Base-by-base conservation (phyloP, 2,113 vertebrate species). In the Cettia cetti region DNA sequence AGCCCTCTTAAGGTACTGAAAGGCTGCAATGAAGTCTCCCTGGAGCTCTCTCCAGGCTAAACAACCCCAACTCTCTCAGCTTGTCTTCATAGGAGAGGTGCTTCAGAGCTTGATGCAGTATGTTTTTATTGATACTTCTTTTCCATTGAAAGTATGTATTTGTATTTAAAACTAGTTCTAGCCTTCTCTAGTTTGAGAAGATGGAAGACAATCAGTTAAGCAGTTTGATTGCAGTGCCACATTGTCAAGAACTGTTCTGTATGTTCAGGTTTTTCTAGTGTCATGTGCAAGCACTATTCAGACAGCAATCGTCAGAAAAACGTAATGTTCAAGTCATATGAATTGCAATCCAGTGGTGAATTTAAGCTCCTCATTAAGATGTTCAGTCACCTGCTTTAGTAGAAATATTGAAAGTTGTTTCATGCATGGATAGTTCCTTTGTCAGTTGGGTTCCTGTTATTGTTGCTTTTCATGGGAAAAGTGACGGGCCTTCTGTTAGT, bases 381-480 rank as follows among this genome's bases (percentile, higher is more conserved):
- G 69, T 84, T 86, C 68, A 84, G 30, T 89, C 80, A 60, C 19
- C 94, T 92, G 64, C 27, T 64, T 74, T 93, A 86, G 60, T 52
- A 89, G 86, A 92, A 95, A 91, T 86, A 91, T n/a, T 89, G 52
- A 49, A 92, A 80, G 31, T 84, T 75, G 27, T 84, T 95, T 93
- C 6, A 10, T 89, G 83, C 94, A n/a, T 86, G 80, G 44, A 30
- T 70, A 63, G 56, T 63, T 95, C 64, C 56, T 92, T 93, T 92
- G 47, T 92, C 3, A 5, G 10, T 45, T 0, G 13, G 49, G 24
- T 75, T 83, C 56, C 60, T 28, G 7, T 69, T 90, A 52, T 60
- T 86, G 39, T 93, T 19, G 89, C 44, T 83, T 63, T 84, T 74
- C 60, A 81, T 57, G 50, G 35, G 44, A 86, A 92, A 92, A 83